A percentile compares a stretch with the other conserved stretches of the same genome.
Conservation (phyloP, 1,140 invertebrate species). For the Bombyx mandarina region DNA sequence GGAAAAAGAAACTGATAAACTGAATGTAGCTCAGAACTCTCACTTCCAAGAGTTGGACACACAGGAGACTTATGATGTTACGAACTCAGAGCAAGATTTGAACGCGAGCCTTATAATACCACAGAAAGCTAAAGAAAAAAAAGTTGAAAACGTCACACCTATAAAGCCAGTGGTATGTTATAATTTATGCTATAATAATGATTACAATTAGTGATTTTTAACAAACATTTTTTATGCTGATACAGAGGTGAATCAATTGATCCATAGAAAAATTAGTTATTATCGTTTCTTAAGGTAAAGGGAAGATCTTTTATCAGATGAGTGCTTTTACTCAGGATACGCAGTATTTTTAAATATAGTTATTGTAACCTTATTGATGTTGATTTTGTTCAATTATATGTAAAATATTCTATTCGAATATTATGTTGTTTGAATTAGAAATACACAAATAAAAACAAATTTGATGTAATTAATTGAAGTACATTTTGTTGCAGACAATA, state of each 20-base stretch:
- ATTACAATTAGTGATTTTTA: background rate
- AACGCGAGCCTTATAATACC: conserved; percentile 61
- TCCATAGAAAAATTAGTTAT: too few relatives aligned
- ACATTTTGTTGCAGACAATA: conserved; percentile 46
- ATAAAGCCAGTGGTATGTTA: conserved; percentile 60
- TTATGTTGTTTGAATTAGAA: background rate
- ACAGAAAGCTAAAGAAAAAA: conserved; percentile 46
- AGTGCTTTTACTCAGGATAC: too few relatives aligned
- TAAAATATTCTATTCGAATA: too few relatives aligned
- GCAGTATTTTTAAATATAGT: too few relatives aligned
- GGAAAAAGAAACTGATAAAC: conserved; percentile 40
- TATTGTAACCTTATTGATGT: too few relatives aligned
- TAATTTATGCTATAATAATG: background rate
- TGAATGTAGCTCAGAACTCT: conserved; percentile 33
- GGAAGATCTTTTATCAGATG: too few relatives aligned
- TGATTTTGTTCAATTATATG: too few relatives aligned
- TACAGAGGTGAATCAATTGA: too few relatives aligned
- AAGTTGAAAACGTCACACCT: conserved; percentile 32
- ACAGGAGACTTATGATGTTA: conserved; percentile 59
- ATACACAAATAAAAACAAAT: background rate
- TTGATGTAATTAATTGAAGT: background rate
- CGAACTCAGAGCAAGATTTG: conserved; percentile 35
- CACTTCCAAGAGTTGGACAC: conserved; percentile 48
- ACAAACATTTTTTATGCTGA: too few relatives aligned
- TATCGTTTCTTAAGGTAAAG: too few relatives aligned